A percentile compares a stretch with the other conserved stretches of the same genome.
phyloP scores from a whole-genome alignment of 2,888 invertebrate species.

The Dioctria linearis region DNA sequence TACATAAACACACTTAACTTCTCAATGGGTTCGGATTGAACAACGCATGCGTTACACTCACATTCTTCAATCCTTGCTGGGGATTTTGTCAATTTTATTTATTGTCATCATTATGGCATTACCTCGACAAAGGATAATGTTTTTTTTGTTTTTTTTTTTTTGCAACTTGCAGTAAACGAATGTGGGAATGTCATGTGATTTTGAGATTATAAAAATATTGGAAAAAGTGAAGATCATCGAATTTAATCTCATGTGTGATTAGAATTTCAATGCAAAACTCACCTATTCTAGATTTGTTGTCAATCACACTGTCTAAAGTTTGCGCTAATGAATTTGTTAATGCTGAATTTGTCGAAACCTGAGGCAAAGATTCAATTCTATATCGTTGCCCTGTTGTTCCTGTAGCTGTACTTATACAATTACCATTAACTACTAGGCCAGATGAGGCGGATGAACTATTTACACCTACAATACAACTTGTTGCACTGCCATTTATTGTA shows the following conservation, averaged over 20 bases:
- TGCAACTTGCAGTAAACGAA: too few species aligned
- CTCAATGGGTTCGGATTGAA: conserved; percentile 16
- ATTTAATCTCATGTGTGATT: too few species aligned
- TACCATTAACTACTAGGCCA: conserved; percentile 66
- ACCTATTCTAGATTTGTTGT: conserved; percentile 59
- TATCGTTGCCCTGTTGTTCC: conserved; percentile 68
- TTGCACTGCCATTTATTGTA: conserved; percentile 64
- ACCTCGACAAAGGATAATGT: too few species aligned
- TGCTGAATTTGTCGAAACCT: conserved; percentile 67
- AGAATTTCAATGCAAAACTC: conserved; percentile 6
- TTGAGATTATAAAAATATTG: not conserved
- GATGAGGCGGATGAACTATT: conserved; percentile 60
- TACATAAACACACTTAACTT: conserved; percentile 51
- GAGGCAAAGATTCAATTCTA: conserved; percentile 67
- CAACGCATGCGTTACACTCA: not conserved
- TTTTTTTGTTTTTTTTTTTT: too few species aligned
- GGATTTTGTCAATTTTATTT: not conserved
- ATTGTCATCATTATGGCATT: too few species aligned
- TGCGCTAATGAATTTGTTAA: conserved; percentile 60
- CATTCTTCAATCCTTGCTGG: not conserved
- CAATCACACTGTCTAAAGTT: conserved; percentile 59
- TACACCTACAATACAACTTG: conserved; percentile 67
- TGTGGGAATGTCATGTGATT: too few species aligned
- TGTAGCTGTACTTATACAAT: conserved; percentile 66
- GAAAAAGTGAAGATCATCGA: not conserved